A percentile compares a stretch with the other conserved stretches of the same genome.
phyloP scores from a whole-genome alignment of 2,888 invertebrate genomes.

The Mimas tiliae region DNA sequence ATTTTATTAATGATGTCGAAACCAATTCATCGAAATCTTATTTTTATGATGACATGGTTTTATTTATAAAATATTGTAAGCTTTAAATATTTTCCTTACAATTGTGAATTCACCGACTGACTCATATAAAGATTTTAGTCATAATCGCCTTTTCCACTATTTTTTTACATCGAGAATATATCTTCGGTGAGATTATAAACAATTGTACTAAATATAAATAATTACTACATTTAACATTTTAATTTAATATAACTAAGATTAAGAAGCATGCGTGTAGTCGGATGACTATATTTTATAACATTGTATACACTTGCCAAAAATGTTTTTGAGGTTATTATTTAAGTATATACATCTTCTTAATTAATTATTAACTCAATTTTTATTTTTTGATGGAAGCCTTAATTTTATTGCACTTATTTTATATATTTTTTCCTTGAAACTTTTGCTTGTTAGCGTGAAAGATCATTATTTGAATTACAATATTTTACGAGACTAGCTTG shows the following conservation, averaged over 20 bases:
- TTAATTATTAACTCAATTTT: not conserved
- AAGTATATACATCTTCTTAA: not conserved
- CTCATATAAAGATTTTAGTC: not conserved
- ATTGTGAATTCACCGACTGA: not conserved
- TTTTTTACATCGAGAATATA: conserved; percentile 24
- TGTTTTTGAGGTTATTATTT: not conserved
- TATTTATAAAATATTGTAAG: not conserved
- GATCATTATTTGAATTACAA: not conserved
- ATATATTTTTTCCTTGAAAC: not conserved
- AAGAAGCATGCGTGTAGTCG: conserved; percentile 41
- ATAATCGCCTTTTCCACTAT: not conserved
- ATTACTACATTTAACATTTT: conserved; percentile 43
- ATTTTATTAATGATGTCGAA: too few species aligned
- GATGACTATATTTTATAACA: conserved; percentile 22
- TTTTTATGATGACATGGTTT: too few species aligned
- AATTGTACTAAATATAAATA: conserved; percentile 55
- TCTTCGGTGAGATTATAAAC: conserved; percentile 49
- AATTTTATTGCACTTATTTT: conserved; percentile 3
- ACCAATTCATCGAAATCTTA: too few species aligned
- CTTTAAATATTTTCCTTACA: not conserved
- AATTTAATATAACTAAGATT: conserved; percentile 40
- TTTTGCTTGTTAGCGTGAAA: not conserved
- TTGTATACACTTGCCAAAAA: not conserved
- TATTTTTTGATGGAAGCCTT: not conserved
- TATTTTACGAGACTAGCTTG: not conserved